Base-by-base conservation (phyloP, 2,888 invertebrate genomes). In the Empis stercorea region DNA sequence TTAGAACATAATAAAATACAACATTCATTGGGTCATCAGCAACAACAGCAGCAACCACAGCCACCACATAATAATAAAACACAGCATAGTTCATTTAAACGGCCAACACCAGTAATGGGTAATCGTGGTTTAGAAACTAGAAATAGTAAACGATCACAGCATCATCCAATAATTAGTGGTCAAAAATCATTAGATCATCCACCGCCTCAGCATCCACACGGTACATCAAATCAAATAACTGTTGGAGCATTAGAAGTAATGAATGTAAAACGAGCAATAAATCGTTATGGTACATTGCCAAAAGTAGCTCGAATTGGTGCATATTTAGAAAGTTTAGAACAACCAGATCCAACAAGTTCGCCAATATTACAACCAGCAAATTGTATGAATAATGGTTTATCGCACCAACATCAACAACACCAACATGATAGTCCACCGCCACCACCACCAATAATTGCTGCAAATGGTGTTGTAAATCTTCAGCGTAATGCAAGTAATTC, bases 291-390 rank as follows among this genome's bases (percentile, higher is more conserved):
- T 15, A 97, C 97, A 10, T 73, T 97, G 61, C 97, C 97, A 0
- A 97, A 96, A 71, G 94, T 88, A 43, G 93, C 93, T 10, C 78
- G 96, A 54, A 96, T 97, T 58, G 95, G 95, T 30, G 96, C 95
- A 7, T 97, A 92, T 70, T 72, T 97, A 46, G 95, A 96, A 68
- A 94, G 94, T 6, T 74, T 97, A 61, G 79, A 89, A 40, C 87
- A 89, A 62, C 85, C 84, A 61, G 84, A 81, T 43, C 76, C 48
- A 14, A 39, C 48, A 1, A 27, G 23, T 14, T 11, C 15, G 3
- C 30, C 34, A 44, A 23, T 17, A 14, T 13, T 36, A 23, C 14
- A 37, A 37, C 13, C 15, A n/a, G 3, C 23, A 15, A 38, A 45
- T 37, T 39, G 10, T 17, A 9, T 14, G 16, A 46, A 34, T 23